Percentiles rank a stretch among this genome's conserved stretches.
Evolutionary conservation across 2,888 invertebrate species (phyloP).

Genomic region (Oxytorus armatus): DNA sequence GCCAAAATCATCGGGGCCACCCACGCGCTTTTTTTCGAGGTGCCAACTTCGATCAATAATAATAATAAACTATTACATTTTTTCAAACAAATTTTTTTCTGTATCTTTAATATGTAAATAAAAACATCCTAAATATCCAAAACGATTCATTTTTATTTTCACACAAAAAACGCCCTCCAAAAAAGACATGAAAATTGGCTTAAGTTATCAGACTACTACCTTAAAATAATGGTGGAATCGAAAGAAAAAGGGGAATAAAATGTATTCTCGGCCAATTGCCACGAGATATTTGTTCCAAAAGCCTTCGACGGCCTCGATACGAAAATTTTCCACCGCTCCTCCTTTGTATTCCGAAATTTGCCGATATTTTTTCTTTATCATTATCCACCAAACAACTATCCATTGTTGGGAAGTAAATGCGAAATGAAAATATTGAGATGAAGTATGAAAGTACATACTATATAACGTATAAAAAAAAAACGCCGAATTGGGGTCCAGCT

Average conservation of each 20-base stretch:
- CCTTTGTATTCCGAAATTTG: not conserved
- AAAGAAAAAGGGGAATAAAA: not conserved
- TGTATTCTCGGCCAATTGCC: not conserved
- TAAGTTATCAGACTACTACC: no score
- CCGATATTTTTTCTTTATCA: conserved; percentile 14
- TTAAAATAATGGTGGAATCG: no score
- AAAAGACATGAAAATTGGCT: no score
- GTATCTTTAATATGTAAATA: no score
- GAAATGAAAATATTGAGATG: not conserved
- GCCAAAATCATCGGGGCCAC: no score
- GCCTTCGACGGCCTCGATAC: not conserved
- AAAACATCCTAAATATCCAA: no score
- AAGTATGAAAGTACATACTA: not conserved
- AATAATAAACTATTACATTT: no score
- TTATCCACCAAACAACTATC: not conserved
- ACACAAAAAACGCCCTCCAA: no score
- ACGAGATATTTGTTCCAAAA: not conserved
- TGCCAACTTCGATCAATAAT: no score
- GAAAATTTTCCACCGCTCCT: not conserved
- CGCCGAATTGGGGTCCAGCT: not conserved
- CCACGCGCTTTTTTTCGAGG: no score
- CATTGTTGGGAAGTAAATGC: conserved; percentile 6
- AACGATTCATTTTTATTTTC: no score
- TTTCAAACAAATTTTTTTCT: no score
- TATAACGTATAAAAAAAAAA: not conserved